These are phyloP conservation scores for Perdita meconis DNA, from an alignment of 2,888 invertebrate species.

Conservation along the genomic window DNA sequence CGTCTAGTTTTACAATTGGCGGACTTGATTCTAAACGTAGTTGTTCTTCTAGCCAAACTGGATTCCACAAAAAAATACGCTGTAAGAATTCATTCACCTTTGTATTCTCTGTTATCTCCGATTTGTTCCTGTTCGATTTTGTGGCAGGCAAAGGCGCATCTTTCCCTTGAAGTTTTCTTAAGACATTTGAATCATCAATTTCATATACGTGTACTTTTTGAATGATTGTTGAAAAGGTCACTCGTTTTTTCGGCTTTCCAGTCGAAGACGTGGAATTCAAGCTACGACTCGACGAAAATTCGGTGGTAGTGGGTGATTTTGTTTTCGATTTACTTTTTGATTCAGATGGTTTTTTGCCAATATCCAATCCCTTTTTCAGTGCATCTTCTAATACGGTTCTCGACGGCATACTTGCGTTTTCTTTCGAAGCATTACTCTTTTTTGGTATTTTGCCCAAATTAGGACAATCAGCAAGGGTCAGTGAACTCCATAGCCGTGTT, in stretches of 20 bases:
- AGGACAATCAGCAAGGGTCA: slow-evolving; percentile 2
- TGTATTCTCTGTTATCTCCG: slow-evolving; percentile 64
- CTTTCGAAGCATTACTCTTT: background rate
- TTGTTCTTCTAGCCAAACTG: slow-evolving; percentile 88
- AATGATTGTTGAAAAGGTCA: slow-evolving; percentile 69
- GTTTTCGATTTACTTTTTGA: background rate
- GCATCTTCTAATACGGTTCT: background rate
- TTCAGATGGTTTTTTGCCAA: background rate
- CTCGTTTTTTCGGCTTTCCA: slow-evolving; percentile 60
- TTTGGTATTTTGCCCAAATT: slow-evolving; percentile 17
- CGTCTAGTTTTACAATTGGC: slow-evolving; percentile 86
- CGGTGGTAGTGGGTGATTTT: background rate
- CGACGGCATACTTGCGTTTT: background rate
- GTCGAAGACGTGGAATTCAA: background rate
- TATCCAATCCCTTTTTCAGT: background rate
- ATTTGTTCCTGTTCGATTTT: slow-evolving; percentile 51
- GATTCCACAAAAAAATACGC: slow-evolving; percentile 88
- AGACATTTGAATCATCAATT: slow-evolving; percentile 66
- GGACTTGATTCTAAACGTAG: slow-evolving; percentile 83
- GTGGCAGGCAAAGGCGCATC: slow-evolving; percentile 74
- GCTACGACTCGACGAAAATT: slow-evolving; percentile 10
- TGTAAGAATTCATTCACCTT: slow-evolving; percentile 84
- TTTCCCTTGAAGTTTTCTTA: slow-evolving; percentile 74
- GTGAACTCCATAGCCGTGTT: background rate
- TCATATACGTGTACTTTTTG: slow-evolving; percentile 59